Conservation (phyloP, 2,888 invertebrate species). For the Exephanes ischioxanthus region DNA sequence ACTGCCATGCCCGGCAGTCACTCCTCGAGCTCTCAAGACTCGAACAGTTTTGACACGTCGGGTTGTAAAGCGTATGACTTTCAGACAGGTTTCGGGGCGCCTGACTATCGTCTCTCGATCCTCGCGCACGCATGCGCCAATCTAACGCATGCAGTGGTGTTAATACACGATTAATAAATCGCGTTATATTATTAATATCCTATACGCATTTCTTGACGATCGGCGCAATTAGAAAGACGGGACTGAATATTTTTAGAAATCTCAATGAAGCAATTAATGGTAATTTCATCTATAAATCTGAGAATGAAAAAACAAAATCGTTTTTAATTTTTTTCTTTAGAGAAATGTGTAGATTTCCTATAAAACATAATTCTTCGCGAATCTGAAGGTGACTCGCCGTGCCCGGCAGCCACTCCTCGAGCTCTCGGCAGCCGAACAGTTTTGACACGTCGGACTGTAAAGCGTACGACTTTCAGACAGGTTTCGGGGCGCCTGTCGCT, state of each 20-base stretch:
- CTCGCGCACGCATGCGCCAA: neutral
- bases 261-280: neutral
- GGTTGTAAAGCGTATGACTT: slow-evolving; percentile 10
- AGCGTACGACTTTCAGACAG: slow-evolving; percentile 17
- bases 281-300: too few species aligned
- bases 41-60: neutral
- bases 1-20: neutral
- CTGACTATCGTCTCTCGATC: neutral
- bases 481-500: slow-evolving; percentile 8
- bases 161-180: neutral
- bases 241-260: slow-evolving; percentile 72
- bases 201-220: slow-evolving; percentile 77
- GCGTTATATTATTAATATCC: slow-evolving; percentile 56
- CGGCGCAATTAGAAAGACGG: slow-evolving; percentile 82
- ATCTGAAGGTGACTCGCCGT: too few species aligned
- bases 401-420: too few species aligned
- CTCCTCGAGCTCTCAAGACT: neutral
- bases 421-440: too few species aligned
- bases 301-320: too few species aligned
- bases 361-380: neutral
- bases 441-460: neutral
- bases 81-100: slow-evolving; percentile 27
- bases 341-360: neutral
- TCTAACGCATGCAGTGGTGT: neutral
- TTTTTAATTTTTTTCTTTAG: too few species aligned